A percentile compares a stretch with the other conserved stretches of the same genome.
Evolutionary conservation across 2,113 vertebrate species (phyloP).

Genomic region (Rhadina sibilatrix): DNA sequence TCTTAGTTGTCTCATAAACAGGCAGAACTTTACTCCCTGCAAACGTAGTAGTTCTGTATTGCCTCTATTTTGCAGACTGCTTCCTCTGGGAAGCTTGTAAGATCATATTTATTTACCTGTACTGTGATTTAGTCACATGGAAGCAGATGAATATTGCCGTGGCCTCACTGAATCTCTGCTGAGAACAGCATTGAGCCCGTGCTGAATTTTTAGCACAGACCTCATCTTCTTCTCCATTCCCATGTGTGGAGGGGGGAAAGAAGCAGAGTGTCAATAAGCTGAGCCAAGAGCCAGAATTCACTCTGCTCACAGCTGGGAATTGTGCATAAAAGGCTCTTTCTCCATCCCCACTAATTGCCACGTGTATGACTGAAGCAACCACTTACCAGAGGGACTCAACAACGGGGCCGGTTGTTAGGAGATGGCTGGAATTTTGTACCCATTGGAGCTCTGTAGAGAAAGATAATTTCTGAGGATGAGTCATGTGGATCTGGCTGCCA

Average conservation of each 20-base stretch:
- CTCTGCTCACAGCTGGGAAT: background rate
- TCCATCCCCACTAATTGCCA: background rate
- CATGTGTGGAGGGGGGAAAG: background rate
- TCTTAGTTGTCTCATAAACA: background rate
- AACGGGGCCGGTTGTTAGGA: accelerated
- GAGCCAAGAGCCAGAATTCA: background rate
- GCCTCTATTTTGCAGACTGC: background rate
- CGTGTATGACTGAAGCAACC: background rate
- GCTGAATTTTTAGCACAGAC: background rate
- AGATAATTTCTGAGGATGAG: slow-evolving; percentile 6
- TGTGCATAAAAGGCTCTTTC: background rate
- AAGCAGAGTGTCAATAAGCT: background rate
- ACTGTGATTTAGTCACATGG: background rate
- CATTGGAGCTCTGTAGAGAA: background rate
- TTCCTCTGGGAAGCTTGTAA: background rate
- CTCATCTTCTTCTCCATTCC: background rate
- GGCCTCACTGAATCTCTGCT: background rate
- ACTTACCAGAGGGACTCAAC: background rate
- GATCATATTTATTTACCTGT: background rate
- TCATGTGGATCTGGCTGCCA: background rate
- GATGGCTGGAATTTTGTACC: background rate
- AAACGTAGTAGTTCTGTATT: accelerated
- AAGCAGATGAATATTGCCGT: background rate
- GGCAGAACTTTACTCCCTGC: background rate
- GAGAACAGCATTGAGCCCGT: background rate